phyloP scores from a whole-genome alignment of 2,888 invertebrate species.

The Ceratothoa steindachneri region DNA sequence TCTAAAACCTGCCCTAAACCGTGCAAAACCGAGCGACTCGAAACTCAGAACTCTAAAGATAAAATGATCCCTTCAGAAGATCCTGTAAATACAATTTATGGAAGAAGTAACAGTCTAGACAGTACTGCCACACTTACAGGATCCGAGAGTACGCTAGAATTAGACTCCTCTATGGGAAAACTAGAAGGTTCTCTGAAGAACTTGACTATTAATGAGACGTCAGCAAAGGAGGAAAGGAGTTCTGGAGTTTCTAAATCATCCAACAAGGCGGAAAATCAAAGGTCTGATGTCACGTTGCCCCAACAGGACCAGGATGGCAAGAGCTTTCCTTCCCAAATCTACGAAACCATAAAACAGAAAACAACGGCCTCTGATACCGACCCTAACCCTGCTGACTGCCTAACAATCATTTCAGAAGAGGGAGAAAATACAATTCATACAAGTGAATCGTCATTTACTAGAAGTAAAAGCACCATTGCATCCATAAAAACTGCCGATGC shows the following conservation, averaged over 20 bases:
- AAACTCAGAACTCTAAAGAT: neutral
- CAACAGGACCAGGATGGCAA: neutral
- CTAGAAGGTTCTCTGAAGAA: neutral
- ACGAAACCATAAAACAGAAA: neutral
- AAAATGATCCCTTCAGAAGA: neutral
- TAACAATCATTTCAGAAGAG: neutral
- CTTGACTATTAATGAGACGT: neutral
- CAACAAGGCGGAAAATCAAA: neutral
- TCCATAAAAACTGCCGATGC: neutral
- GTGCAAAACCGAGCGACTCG: neutral
- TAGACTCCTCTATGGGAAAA: neutral
- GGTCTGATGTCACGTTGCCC: too few relatives aligned
- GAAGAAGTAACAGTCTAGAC: constrained; percentile 20
- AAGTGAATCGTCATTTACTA: neutral
- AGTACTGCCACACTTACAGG: constrained; percentile 15
- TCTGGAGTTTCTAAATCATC: too few relatives aligned
- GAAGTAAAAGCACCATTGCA: neutral
- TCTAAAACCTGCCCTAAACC: too few relatives aligned
- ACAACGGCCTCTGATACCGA: too few relatives aligned
- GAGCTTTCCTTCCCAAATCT: neutral
- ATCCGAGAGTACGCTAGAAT: constrained; percentile 16
- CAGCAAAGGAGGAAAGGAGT: too few relatives aligned
- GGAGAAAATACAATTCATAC: neutral
- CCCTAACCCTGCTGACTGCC: neutral
- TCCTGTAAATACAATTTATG: neutral